Base-by-base conservation (phyloP, 1,140 invertebrate species). In the Homalodisca vitripennis region DNA sequence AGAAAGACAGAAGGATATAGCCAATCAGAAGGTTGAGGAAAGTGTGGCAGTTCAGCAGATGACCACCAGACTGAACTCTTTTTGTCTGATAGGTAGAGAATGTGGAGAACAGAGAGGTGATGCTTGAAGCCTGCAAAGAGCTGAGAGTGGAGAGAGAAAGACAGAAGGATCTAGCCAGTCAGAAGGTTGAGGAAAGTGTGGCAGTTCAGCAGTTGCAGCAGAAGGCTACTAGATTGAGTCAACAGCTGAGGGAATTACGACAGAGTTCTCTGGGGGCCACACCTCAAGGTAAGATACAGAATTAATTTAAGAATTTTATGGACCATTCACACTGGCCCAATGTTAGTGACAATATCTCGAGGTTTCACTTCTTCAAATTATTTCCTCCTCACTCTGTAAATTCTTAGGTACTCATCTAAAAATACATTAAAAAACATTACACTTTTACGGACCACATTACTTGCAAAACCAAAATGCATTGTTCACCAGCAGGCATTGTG, bases 141-240 rank as follows among this genome's bases (percentile, higher is more conserved):
- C 80, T 93, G 27, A 82, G 92, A 68, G 72, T 86, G 41, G 92
- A 94, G 80, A 83, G 87, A 76, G 91, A 93, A 75, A 84, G 85
- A 68, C 86, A 90, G 70, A 86, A 88, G 67, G 89, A 91, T 75
- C 77, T 93, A 31, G 71, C 80, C 74, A 79, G 82, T 71, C 84
- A 91, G 83, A 84, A 85, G 82, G 80, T 83, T 51, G 82, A 85
- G 53, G 85, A 88, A 76, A 79, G 80, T 27, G 80, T 81, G 67
- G 76, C 79, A 32, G 79, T 85, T 26, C 79, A 80, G 48, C 82
- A 85, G 65, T 74, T 80, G 24, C 84, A 87, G 68, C 84, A 86
- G 74, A 81, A 82, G 70, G 79, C 83, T 10, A 77, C 81, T 57
- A 74, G 85, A 26, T 74, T 88, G 3, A 80, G 84, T 68, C 79